Percentiles rank a stretch among this genome's conserved stretches.
Evolutionary conservation across 2,113 vertebrate genomes (phyloP).

Genomic region (Poicephalus gulielmi): DNA sequence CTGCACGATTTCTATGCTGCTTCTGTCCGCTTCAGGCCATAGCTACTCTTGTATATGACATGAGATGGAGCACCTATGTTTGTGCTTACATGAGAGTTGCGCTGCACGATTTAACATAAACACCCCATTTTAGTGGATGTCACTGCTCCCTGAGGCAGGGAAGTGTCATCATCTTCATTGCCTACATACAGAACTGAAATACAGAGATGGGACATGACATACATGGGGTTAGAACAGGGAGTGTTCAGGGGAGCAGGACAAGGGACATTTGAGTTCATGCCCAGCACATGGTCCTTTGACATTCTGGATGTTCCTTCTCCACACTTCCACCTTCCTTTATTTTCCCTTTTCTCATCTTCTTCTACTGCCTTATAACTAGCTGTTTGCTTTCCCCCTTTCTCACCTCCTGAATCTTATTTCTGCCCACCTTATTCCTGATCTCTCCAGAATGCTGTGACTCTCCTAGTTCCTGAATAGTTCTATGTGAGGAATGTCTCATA

Average conservation of each 20-base stretch:
- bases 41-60: neutral
- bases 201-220: neutral
- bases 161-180: neutral
- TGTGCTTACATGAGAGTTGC: neutral
- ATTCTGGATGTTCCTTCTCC: neutral
- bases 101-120: neutral
- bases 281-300: neutral
- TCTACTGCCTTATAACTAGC: neutral
- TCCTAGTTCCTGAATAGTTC: neutral
- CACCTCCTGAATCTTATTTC: neutral
- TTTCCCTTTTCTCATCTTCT: neutral
- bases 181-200: fast-evolving
- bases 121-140: neutral
- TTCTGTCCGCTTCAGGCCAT: neutral
- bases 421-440: neutral
- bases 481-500: neutral
- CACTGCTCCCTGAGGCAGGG: neutral
- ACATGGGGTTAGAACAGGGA: neutral
- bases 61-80: neutral
- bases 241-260: neutral
- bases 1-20: neutral
- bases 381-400: neutral
- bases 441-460: neutral
- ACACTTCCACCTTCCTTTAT: neutral
- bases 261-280: neutral